Evolutionary conservation across 2,797 vertebrate genomes (phyloP).

Genomic region (Peromyscus eremicus): DNA sequence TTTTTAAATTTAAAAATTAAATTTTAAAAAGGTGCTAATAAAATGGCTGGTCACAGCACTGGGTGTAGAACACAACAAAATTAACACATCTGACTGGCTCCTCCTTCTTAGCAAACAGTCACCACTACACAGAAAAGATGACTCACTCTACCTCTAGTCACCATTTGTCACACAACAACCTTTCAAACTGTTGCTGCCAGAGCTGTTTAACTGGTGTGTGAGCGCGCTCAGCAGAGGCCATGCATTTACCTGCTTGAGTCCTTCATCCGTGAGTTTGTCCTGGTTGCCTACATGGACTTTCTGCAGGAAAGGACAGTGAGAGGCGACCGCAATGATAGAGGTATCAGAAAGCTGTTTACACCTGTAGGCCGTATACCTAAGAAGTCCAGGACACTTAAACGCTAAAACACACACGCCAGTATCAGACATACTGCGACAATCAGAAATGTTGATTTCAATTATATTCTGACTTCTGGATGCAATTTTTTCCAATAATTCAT

Average conservation of each 20-base stretch:
- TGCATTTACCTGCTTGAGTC: constrained; percentile 94
- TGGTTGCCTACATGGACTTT: constrained; percentile 99
- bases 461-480: constrained; percentile 97
- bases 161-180: constrained; percentile 48
- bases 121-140: background rate
- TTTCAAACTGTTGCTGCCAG: constrained; percentile 48
- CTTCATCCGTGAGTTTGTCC: constrained; percentile 96
- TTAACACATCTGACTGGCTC: background rate
- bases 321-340: constrained; percentile 94
- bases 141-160: background rate
- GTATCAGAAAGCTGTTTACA: constrained; percentile 98
- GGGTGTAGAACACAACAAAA: constrained; percentile 35
- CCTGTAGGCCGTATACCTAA: constrained; percentile 97
- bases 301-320: constrained; percentile 96
- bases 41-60: background rate
- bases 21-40: background rate
- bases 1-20: background rate
- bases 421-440: constrained; percentile 97
- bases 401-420: constrained; percentile 95
- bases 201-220: constrained; percentile 30
- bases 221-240: constrained; percentile 22
- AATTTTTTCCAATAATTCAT: constrained; percentile 97
- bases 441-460: constrained; percentile 98
- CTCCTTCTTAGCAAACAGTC: constrained; percentile 31
- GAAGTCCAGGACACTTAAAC: constrained; percentile 95